Evolutionary conservation across 2,888 invertebrate genomes (phyloP), one percentile per base, ranked within the genome.

Genomic region (Yponomeuta sedellus): DNA sequence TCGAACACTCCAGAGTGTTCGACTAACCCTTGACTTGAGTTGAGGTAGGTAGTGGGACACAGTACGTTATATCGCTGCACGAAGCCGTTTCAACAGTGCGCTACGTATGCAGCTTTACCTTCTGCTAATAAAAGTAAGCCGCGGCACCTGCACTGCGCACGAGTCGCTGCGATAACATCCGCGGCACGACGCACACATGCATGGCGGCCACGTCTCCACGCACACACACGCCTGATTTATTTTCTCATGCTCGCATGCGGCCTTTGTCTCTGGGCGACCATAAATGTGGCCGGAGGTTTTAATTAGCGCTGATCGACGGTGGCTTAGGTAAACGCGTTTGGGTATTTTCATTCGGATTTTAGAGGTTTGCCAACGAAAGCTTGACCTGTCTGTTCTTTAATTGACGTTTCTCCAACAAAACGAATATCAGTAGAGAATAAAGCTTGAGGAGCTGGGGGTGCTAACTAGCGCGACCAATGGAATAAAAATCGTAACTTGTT

Each of bases 131-230:
- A 52, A 52, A 52, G 44, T 16, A 52, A 52, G 44, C 12, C 44
- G 16, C 20, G 59, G 20, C 59, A 59, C 59, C 59, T 59, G 59
- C 59, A 12, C 58, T 59, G 20, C 39, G 62, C 59, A 59, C 59
- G 59, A 59, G 59, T 59, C 22, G 20, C 6, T 22, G 25, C 59
- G 59, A 59, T 59, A 59, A 59, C 59, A 59, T 25, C 59, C 22
- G 20, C 59, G 59, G 12, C 59, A 22, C 59, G 10, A 52, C 44
- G 16, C 16, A 52, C 16, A 52, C 44, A 52, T 16, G 16, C 44
- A 52, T 25, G 8, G 34, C 34, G 6, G 34, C 8, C 34, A 34
- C 34, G 34, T 5, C 34, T 6, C 34, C 44, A 52, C 44, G 20
- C 59, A 59, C 25, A 20, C 25, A 59, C 59, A 22, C 59, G 12